These are phyloP conservation scores for Rhinoraja longicauda DNA, from an alignment of 2,797 vertebrate species.

Conservation along the genomic window DNA sequence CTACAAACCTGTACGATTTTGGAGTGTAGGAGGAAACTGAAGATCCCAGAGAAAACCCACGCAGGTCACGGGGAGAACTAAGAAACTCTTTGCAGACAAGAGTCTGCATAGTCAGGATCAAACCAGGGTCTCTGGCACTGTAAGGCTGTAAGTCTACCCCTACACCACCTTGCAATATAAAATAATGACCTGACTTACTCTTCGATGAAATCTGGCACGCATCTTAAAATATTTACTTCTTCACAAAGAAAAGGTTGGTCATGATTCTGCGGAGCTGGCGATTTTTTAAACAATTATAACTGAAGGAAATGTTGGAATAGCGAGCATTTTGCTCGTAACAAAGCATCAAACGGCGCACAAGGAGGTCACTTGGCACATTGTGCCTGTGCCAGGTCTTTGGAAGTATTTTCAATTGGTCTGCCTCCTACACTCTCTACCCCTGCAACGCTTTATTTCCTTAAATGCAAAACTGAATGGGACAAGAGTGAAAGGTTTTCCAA, in stretches of 20 bases:
- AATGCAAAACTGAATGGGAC: not conserved
- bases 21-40: too few species aligned
- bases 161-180: not conserved
- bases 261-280: not conserved
- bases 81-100: too few species aligned
- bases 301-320: not conserved
- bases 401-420: not conserved
- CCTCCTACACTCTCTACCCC: not conserved
- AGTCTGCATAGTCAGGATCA: too few species aligned
- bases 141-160: too few species aligned
- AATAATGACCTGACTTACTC: not conserved
- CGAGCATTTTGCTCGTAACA: not conserved
- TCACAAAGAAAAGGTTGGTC: not conserved
- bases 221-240: not conserved
- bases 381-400: not conserved
- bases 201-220: not conserved
- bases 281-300: not conserved
- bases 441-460: not conserved
- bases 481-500: not conserved
- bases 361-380: not conserved
- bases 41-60: too few species aligned
- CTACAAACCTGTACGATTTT: too few species aligned
- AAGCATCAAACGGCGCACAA: not conserved
- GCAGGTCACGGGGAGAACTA: too few species aligned
- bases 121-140: too few species aligned